phyloP scores from a whole-genome alignment of 2,113 vertebrate genomes.

The Ophiodon elongatus region DNA sequence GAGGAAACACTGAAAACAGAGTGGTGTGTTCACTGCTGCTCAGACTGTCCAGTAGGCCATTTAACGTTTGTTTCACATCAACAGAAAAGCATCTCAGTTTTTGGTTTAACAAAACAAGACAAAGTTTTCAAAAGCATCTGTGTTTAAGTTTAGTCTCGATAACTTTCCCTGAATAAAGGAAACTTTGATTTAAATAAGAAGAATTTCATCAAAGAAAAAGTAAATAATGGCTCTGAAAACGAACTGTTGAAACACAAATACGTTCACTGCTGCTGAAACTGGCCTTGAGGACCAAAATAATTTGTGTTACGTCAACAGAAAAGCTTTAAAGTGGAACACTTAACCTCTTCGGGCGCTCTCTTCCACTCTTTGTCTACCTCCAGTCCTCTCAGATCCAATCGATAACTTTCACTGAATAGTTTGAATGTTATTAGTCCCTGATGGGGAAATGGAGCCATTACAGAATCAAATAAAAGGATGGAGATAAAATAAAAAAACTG shows the following conservation, averaged over 20 bases:
- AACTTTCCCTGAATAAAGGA: too few species aligned
- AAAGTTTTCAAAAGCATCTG: background rate
- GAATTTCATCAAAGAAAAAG: background rate
- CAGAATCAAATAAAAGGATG: slow-evolving; percentile 28
- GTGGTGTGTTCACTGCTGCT: background rate
- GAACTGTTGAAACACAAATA: background rate
- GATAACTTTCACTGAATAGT: slow-evolving; percentile 25
- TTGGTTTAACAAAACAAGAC: too few species aligned
- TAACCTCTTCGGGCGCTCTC: background rate
- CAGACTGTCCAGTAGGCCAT: background rate
- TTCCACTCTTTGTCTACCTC: slow-evolving; percentile 3
- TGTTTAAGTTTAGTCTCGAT: background rate
- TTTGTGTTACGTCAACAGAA: background rate
- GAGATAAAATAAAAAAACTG: slow-evolving; percentile 16
- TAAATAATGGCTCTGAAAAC: background rate
- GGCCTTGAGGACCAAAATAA: background rate
- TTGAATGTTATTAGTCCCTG: slow-evolving; percentile 13
- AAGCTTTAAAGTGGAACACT: slow-evolving; percentile 13
- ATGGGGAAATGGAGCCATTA: slow-evolving; percentile 29
- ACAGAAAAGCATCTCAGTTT: too few species aligned
- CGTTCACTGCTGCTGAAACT: too few species aligned
- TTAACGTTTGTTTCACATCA: too few species aligned
- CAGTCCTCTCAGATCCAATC: slow-evolving; percentile 28
- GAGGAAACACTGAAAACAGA: background rate
- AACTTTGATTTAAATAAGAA: background rate